phyloP scores from a whole-genome alignment of 1,140 invertebrate species.

The Drosophila azteca region DNA sequence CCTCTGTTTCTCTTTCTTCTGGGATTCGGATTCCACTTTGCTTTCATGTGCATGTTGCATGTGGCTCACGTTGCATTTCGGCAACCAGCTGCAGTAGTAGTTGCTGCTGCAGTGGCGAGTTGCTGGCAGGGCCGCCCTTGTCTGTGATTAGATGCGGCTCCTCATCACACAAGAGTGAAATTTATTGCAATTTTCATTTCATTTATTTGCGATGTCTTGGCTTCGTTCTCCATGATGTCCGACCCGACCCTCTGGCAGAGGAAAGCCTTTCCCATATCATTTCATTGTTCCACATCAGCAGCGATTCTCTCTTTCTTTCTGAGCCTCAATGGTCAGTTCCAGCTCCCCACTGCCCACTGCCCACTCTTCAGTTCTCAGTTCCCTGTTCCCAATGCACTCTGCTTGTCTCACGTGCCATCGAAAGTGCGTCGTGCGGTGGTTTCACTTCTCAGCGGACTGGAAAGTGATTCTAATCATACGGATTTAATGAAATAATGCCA shows the following conservation, averaged over 20 bases:
- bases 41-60: constrained; percentile 58
- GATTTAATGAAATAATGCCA: constrained; percentile 73
- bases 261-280: constrained; percentile 59
- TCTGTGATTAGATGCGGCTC: constrained; percentile 73
- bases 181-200: constrained; percentile 76
- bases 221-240: constrained; percentile 18
- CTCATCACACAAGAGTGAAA: constrained; percentile 76
- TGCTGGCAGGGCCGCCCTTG: constrained; percentile 54
- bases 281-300: constrained; percentile 53
- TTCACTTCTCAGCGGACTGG: constrained; percentile 63
- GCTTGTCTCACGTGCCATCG: constrained; percentile 74
- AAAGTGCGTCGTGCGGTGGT: constrained; percentile 64
- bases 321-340: constrained; percentile 37
- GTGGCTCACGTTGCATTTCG: constrained; percentile 76
- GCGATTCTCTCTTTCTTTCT: no score
- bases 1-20: constrained; percentile 31
- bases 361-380: not conserved
- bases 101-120: constrained; percentile 13
- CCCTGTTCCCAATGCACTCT: constrained; percentile 48
- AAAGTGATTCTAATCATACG: constrained; percentile 76
- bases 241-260: constrained; percentile 39
- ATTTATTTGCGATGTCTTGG: constrained; percentile 48
- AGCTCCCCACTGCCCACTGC: no score
- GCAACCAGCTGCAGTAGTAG: constrained; percentile 49
- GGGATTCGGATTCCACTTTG: constrained; percentile 35